These are phyloP conservation scores for Phataginus tetradactyla DNA, from an alignment of 2,797 vertebrate species.

Conservation along the genomic window DNA sequence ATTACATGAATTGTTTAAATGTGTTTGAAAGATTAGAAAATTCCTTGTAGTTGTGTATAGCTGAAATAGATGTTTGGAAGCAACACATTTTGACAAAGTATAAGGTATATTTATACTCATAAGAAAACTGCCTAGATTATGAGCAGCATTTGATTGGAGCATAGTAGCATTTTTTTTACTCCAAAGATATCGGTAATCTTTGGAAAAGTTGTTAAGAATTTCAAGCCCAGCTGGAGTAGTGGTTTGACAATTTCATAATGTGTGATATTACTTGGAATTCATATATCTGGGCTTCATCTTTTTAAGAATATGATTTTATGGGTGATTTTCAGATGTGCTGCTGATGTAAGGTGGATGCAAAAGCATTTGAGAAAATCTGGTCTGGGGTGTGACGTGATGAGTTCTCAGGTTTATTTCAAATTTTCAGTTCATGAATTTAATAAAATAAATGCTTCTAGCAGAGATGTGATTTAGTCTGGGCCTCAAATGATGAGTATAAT, in stretches of 20 bases:
- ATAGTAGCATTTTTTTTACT: neutral
- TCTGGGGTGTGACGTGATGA: neutral
- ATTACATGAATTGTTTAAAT: neutral
- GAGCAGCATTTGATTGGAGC: neutral
- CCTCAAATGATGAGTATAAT: neutral
- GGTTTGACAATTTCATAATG: constrained; percentile 37
- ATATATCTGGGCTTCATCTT: constrained; percentile 11
- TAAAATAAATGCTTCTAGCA: neutral
- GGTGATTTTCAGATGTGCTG: constrained; percentile 43
- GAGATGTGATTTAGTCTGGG: neutral
- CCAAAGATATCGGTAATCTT: neutral
- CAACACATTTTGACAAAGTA: neutral
- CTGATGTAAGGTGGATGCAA: neutral
- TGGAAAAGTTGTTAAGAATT: constrained; percentile 30
- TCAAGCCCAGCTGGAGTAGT: neutral
- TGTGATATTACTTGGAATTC: neutral
- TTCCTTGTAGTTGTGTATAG: neutral
- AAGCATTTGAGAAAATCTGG: constrained; percentile 4
- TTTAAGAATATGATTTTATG: constrained; percentile 31
- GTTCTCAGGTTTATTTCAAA: constrained; percentile 9
- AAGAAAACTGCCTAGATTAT: neutral
- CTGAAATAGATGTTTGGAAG: neutral
- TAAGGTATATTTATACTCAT: neutral
- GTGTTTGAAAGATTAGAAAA: neutral
- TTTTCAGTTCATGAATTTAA: constrained; percentile 12